Conservation (phyloP, 2,113 vertebrate species). For the Paedocypris sp. region DNA sequence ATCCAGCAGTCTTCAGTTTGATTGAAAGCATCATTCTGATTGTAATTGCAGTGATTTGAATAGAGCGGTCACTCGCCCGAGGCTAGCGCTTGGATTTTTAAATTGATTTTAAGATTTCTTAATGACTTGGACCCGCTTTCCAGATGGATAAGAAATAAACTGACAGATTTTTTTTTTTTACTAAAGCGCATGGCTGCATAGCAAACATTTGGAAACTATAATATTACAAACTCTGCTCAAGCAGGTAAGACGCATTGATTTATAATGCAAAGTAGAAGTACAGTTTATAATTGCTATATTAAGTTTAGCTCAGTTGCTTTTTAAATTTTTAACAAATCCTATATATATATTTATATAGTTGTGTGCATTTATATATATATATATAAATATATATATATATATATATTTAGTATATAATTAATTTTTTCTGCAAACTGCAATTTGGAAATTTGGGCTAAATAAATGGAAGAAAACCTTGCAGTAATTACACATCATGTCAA, state of each 20-base stretch:
- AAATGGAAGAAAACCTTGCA: too few relatives aligned
- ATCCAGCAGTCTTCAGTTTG: background rate
- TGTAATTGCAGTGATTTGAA: background rate
- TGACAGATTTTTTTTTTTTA: constrained; percentile 12
- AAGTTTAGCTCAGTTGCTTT: too few relatives aligned
- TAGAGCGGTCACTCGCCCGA: background rate
- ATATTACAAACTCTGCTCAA: constrained; percentile 12
- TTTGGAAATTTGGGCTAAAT: too few relatives aligned
- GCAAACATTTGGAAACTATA: constrained; percentile 27
- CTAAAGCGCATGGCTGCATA: constrained; percentile 36
- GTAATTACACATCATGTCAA: too few relatives aligned
- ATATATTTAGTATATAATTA: too few relatives aligned
- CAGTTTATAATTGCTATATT: too few relatives aligned
- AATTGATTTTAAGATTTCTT: constrained; percentile 11
- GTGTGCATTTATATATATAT: too few relatives aligned
- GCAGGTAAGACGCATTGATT: constrained; percentile 39
- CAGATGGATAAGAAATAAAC: constrained; percentile 41
- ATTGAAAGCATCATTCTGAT: constrained; percentile 6
- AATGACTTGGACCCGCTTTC: constrained; percentile 38
- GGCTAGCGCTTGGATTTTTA: background rate
- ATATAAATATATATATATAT: too few relatives aligned
- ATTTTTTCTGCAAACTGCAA: too few relatives aligned
- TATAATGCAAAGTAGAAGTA: too few relatives aligned
- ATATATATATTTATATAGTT: too few relatives aligned
- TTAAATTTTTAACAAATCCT: too few relatives aligned